phyloP scores from a whole-genome alignment of 2,888 invertebrate genomes.

The Tetropium fuscum region DNA sequence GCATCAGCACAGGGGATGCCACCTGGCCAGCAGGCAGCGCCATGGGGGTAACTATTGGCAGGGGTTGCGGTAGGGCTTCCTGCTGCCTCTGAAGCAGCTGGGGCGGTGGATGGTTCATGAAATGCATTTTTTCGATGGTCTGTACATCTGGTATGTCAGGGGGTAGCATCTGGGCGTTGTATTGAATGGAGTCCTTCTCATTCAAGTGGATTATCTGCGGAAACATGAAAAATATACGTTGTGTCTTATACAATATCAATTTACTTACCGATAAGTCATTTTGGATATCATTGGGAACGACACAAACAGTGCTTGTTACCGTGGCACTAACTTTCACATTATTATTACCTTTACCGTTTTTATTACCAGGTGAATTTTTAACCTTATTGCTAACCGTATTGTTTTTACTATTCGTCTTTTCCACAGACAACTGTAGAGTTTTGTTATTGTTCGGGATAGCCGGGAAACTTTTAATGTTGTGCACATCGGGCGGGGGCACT shows the following conservation, averaged over 20 bases:
- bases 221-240: background rate
- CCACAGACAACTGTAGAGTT: slow-evolving; percentile 23
- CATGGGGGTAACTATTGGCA: slow-evolving; percentile 19
- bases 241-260: background rate
- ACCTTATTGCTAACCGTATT: slow-evolving; percentile 33
- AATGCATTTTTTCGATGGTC: slow-evolving; percentile 68
- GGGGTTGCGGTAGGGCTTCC: slow-evolving; percentile 3
- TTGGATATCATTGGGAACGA: slow-evolving; percentile 44
- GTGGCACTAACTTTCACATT: slow-evolving; percentile 29
- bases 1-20: background rate
- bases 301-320: slow-evolving; percentile 9
- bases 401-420: slow-evolving; percentile 44
- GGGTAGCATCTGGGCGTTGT: slow-evolving; percentile 57
- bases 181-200: slow-evolving; percentile 49
- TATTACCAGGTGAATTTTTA: slow-evolving; percentile 31
- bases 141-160: slow-evolving; percentile 66
- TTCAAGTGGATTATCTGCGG: slow-evolving; percentile 53
- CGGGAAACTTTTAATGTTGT: slow-evolving; percentile 60
- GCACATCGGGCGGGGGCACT: slow-evolving; percentile 51
- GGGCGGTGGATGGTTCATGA: slow-evolving; percentile 58
- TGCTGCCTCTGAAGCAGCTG: background rate
- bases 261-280: slow-evolving; percentile 54
- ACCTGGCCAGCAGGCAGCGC: background rate
- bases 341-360: slow-evolving; percentile 17
- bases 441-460: slow-evolving; percentile 52